Percentiles rank a stretch among this genome's conserved stretches.
phyloP scores from a whole-genome alignment of 2,113 vertebrate genomes.

The Petromus typicus region DNA sequence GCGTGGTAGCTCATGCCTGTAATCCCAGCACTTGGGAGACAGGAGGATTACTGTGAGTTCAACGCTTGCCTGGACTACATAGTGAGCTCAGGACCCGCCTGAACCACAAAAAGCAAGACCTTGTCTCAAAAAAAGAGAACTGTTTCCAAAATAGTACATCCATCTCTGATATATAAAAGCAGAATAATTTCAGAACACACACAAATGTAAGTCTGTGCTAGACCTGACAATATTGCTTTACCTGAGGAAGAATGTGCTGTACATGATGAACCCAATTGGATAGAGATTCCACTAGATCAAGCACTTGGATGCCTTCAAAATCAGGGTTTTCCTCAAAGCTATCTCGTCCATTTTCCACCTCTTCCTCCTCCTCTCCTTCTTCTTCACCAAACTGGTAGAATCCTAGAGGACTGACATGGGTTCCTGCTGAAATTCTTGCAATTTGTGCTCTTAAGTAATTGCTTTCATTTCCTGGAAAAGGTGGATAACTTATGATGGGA shows the following conservation, averaged over 20 bases:
- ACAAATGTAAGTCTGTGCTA: not conserved
- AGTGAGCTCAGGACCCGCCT: no score
- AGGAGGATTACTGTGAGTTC: no score
- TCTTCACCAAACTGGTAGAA: constrained; percentile 94
- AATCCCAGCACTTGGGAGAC: no score
- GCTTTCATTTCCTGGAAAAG: constrained; percentile 95
- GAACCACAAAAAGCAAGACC: no score
- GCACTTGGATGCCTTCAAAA: constrained; percentile 91
- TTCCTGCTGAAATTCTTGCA: constrained; percentile 95
- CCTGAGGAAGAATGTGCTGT: constrained; percentile 94
- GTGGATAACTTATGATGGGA: constrained; percentile 92
- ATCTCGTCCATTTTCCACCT: constrained; percentile 82
- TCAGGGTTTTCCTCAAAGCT: constrained; percentile 92
- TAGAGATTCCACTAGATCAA: constrained; percentile 90
- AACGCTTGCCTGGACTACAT: no score
- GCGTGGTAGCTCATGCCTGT: no score
- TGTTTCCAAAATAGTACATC: not conserved
- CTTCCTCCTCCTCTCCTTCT: constrained; percentile 93
- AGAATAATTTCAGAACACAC: not conserved
- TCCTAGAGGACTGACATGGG: constrained; percentile 94
- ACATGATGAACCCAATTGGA: constrained; percentile 95
- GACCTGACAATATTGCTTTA: constrained; percentile 72
- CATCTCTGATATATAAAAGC: not conserved
- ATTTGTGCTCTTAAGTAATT: constrained; percentile 97
- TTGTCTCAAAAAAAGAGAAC: not conserved